phyloP scores from a whole-genome alignment of 2,113 vertebrate genomes.

The Calonectris borealis region DNA sequence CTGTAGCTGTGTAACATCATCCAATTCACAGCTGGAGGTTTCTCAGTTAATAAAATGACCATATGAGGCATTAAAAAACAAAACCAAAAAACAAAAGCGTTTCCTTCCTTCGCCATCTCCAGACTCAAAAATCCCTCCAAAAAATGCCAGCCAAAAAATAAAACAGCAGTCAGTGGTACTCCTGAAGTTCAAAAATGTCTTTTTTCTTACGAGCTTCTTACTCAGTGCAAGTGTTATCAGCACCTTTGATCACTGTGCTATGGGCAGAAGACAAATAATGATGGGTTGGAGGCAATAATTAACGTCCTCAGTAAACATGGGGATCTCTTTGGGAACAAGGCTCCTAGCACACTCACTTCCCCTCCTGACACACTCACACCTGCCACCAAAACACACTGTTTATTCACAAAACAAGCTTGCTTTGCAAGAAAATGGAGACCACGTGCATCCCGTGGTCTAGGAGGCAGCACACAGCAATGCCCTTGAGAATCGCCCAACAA shows the following conservation, averaged over 20 bases:
- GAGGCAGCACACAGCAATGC: not conserved
- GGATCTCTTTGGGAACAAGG: not conserved
- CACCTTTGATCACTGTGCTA: not conserved
- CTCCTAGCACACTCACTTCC: not conserved
- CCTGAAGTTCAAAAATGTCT: not conserved
- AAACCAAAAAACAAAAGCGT: not conserved
- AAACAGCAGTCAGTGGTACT: not conserved
- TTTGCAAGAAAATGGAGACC: not conserved
- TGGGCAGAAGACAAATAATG: not conserved
- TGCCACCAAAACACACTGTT: not conserved
- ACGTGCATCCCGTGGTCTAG: rapidly evolving
- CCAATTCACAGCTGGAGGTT: constrained; percentile 43
- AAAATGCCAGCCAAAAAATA: not conserved
- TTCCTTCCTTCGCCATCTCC: not conserved
- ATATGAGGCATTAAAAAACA: constrained; percentile 23
- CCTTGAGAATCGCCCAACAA: rapidly evolving
- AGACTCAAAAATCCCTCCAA: not conserved
- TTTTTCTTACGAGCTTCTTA: not conserved
- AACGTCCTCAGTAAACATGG: not conserved
- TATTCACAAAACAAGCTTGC: not conserved
- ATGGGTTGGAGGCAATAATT: not conserved
- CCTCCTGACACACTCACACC: not conserved
- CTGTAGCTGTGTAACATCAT: constrained; percentile 29
- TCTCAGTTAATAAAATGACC: not conserved
- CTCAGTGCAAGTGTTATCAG: not conserved